These are phyloP conservation scores for Tuberolachnus salignus DNA, from an alignment of 2,888 invertebrate species.

Conservation along the genomic window DNA sequence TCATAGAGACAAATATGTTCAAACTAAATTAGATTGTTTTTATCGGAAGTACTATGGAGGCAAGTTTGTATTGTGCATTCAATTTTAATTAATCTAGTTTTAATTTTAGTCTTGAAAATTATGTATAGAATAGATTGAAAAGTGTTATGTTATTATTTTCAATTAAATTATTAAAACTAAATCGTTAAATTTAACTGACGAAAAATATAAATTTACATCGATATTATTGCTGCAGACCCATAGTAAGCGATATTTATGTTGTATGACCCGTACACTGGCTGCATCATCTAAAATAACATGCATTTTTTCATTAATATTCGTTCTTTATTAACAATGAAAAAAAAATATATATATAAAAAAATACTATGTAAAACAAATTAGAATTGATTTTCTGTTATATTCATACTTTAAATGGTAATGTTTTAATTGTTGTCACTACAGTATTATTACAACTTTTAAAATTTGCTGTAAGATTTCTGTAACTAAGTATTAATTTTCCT, in stretches of 20 bases:
- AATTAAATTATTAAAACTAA: no score
- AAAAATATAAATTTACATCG: constrained; percentile 58
- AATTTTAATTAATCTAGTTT: no score
- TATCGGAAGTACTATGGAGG: no score
- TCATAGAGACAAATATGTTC: no score
- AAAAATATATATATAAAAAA: no score
- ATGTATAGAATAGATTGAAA: no score
- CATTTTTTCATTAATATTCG: no score
- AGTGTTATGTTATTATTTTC: no score
- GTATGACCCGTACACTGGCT: constrained; percentile 58
- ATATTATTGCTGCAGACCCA: constrained; percentile 59
- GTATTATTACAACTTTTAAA: constrained; percentile 26
- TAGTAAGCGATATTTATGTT: constrained; percentile 58
- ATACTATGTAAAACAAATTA: neutral
- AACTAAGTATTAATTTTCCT: constrained; percentile 15
- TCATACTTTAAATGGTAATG: constrained; percentile 7
- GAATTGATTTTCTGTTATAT: neutral
- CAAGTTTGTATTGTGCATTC: no score
- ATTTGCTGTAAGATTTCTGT: neutral
- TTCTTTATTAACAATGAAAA: neutral
- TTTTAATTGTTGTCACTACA: neutral
- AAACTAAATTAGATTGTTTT: no score
- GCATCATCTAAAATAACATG: constrained; percentile 29
- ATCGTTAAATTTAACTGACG: no score
- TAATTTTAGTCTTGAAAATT: no score